A percentile compares a stretch with the other conserved stretches of the same genome.
These are phyloP conservation scores for Phalacrocorax pelagicus DNA, from an alignment of 2,113 vertebrate species.

Conservation along the genomic window DNA sequence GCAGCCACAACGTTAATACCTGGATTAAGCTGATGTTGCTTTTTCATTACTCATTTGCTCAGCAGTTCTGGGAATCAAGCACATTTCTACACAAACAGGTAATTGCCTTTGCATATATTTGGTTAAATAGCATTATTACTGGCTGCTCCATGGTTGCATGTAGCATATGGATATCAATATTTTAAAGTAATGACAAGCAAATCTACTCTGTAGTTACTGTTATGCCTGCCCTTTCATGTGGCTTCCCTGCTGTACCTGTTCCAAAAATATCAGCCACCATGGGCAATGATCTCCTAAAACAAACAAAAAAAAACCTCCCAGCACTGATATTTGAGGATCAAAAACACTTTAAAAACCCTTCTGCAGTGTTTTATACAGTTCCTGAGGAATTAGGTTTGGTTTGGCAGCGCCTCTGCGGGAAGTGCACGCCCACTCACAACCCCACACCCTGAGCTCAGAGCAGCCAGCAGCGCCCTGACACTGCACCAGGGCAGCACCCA, in stretches of 20 bases:
- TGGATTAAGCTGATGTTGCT: not conserved
- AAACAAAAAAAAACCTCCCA: not conserved
- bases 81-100: not conserved
- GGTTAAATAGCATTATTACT: not conserved
- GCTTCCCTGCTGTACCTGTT: not conserved
- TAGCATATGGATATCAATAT: not conserved
- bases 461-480: not conserved
- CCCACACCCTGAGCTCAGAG: not conserved
- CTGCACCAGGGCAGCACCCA: not conserved
- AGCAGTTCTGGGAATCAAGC: not conserved
- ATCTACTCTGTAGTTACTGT: not conserved
- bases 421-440: rapidly evolving
- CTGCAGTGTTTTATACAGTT: not conserved
- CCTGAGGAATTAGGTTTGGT: not conserved
- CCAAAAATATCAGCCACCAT: not conserved
- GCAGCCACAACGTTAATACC: not conserved
- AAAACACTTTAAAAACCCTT: not conserved
- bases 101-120: not conserved
- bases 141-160: not conserved
- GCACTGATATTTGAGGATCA: not conserved
- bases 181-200: not conserved
- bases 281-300: not conserved
- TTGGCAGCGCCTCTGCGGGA: not conserved
- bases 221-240: not conserved
- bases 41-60: not conserved